A percentile compares a stretch with the other conserved stretches of the same genome.
Conservation (phyloP, 2,113 vertebrate genomes). For the Phylloscopus whistleri region DNA sequence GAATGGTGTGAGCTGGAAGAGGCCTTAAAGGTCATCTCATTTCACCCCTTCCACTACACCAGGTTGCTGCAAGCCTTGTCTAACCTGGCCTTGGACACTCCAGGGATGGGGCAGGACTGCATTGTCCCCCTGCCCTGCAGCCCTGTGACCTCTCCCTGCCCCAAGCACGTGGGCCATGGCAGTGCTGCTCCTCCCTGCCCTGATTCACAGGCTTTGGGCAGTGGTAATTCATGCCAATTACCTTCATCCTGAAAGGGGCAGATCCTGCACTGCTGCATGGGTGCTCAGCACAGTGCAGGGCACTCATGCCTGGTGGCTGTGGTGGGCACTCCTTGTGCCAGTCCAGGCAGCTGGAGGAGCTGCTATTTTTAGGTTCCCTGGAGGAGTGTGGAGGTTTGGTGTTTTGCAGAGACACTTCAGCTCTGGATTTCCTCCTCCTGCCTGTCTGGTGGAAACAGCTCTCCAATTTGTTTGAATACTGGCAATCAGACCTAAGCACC, state of each 20-base stretch:
- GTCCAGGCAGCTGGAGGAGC: background rate
- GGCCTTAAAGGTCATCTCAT: background rate
- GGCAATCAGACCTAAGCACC: background rate
- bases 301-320: background rate
- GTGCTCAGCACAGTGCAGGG: background rate
- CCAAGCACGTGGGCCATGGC: fast-evolving
- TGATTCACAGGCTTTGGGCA: background rate
- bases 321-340: background rate
- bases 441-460: background rate
- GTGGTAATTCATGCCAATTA: background rate
- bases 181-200: background rate
- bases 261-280: background rate
- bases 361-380: background rate
- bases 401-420: background rate
- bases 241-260: background rate
- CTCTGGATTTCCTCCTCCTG: background rate
- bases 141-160: background rate
- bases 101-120: background rate
- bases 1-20: background rate
- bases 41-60: background rate
- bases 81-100: background rate
- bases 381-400: background rate
- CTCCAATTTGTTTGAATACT: background rate
- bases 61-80: background rate
- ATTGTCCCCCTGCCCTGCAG: background rate